Conservation (phyloP, 2,113 vertebrate species). For the Notiomystis cincta region DNA sequence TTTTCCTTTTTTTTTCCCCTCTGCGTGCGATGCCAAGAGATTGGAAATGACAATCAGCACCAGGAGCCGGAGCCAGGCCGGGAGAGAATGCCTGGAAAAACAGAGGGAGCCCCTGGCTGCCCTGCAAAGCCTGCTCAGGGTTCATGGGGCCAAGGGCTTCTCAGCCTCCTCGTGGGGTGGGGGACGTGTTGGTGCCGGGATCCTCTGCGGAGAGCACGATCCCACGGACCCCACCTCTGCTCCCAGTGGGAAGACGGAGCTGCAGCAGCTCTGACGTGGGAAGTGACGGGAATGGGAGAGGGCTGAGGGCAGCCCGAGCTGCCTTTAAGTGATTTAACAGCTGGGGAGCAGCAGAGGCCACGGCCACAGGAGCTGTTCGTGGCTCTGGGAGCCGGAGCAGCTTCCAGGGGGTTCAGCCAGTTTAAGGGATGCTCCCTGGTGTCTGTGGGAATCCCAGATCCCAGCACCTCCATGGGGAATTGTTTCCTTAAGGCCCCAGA, state of each 20-base stretch:
- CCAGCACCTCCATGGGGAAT: accelerated
- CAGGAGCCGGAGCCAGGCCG: background rate
- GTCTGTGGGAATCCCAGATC: background rate
- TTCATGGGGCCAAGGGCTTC: conserved; percentile 5
- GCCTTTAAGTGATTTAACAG: background rate
- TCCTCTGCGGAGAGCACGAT: background rate
- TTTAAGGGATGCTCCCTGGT: background rate
- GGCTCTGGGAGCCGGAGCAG: background rate
- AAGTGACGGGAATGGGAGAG: background rate
- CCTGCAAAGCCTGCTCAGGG: background rate
- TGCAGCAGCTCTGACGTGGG: background rate
- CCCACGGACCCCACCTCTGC: conserved; percentile 50
- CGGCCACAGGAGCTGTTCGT: background rate
- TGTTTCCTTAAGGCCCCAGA: accelerated
- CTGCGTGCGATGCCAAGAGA: background rate
- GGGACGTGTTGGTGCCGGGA: background rate
- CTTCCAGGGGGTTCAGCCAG: background rate
- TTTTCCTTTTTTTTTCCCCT: background rate
- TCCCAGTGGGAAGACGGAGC: background rate
- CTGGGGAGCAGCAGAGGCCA: background rate
- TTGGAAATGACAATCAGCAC: conserved; percentile 12
- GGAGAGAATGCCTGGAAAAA: conserved; percentile 31
- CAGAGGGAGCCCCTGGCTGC: background rate
- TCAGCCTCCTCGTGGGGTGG: background rate
- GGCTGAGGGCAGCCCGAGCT: background rate